Evolutionary conservation across 2,113 vertebrate species (phyloP).

Genomic region (Ictalurus furcatus): DNA sequence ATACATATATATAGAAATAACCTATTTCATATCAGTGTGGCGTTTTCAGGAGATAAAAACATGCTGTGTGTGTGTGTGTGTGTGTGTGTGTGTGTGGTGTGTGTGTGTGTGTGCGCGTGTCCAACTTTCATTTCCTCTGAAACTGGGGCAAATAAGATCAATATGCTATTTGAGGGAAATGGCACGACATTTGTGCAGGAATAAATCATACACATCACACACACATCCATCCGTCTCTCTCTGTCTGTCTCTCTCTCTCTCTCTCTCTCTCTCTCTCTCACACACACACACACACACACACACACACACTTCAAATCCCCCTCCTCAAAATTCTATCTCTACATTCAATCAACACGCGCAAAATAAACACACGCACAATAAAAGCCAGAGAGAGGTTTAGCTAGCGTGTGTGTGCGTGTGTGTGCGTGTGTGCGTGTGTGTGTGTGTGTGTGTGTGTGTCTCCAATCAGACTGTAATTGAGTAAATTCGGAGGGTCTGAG

Average conservation of each 20-base stretch:
- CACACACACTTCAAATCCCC: background rate
- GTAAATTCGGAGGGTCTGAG: constrained; percentile 42
- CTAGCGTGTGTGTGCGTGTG: constrained; percentile 32
- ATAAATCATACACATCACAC: constrained; percentile 4
- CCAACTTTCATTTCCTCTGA: constrained; percentile 25
- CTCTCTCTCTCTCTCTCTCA: background rate
- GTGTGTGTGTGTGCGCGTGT: constrained; percentile 16
- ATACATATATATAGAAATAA: too few relatives aligned
- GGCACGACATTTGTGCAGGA: constrained; percentile 61
- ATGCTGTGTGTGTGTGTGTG: background rate
- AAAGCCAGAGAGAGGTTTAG: background rate
- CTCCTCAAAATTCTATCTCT: background rate
- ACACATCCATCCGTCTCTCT: background rate
- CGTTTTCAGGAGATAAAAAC: background rate
- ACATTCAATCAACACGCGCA: background rate
- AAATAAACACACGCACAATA: background rate
- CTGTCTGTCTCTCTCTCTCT: background rate
- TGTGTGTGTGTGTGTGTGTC: constrained; percentile 8
- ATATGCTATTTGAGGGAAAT: constrained; percentile 59
- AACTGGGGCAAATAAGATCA: constrained; percentile 45
- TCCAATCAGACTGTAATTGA: constrained; percentile 33
- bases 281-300: constrained; percentile 4
- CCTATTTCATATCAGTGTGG: background rate
- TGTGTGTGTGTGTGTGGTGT: background rate
- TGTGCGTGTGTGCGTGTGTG: constrained; percentile 27